These are phyloP conservation scores for Xylota sylvarum DNA, from an alignment of 2,888 invertebrate genomes.

Conservation along the genomic window DNA sequence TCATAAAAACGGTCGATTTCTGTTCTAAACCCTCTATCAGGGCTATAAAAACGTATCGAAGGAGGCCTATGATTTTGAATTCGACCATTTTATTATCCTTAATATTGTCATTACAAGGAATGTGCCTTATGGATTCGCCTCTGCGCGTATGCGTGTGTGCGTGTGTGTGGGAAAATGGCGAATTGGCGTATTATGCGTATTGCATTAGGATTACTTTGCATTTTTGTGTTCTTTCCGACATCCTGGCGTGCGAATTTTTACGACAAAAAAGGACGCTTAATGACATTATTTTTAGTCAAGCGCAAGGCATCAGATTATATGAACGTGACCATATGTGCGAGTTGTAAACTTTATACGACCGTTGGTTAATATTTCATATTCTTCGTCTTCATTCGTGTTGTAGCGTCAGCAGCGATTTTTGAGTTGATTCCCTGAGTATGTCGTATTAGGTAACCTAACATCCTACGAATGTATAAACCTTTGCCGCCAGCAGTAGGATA, in stretches of 20 bases:
- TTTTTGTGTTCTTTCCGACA: slow-evolving; percentile 55
- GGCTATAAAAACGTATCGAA: slow-evolving; percentile 66
- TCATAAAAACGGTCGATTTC: slow-evolving; percentile 61
- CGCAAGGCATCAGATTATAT: slow-evolving; percentile 34
- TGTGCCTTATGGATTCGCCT: slow-evolving; percentile 21
- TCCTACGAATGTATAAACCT: not conserved
- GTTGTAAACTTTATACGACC: slow-evolving; percentile 76
- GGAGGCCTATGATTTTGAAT: slow-evolving; percentile 75
- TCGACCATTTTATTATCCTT: slow-evolving; percentile 74
- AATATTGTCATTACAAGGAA: slow-evolving; percentile 75
- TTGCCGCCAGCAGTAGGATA: slow-evolving; percentile 8
- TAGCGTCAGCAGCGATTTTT: slow-evolving; percentile 64
- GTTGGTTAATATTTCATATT: slow-evolving; percentile 65
- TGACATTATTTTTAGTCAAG: slow-evolving; percentile 72
- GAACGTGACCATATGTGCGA: slow-evolving; percentile 71
- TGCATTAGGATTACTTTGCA: slow-evolving; percentile 76
- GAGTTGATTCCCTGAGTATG: slow-evolving; percentile 62
- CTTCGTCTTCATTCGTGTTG: slow-evolving; percentile 61
- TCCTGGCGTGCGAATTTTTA: slow-evolving; percentile 70
- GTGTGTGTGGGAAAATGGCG: slow-evolving; percentile 48
- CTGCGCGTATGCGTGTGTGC: slow-evolving; percentile 10
- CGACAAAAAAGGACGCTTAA: slow-evolving; percentile 73
- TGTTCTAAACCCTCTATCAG: slow-evolving; percentile 51
- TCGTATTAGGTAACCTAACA: slow-evolving; percentile 31
- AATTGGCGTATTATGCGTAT: slow-evolving; percentile 73